Conservation (phyloP, 2,888 invertebrate genomes). For the Drosophila mimica region DNA sequence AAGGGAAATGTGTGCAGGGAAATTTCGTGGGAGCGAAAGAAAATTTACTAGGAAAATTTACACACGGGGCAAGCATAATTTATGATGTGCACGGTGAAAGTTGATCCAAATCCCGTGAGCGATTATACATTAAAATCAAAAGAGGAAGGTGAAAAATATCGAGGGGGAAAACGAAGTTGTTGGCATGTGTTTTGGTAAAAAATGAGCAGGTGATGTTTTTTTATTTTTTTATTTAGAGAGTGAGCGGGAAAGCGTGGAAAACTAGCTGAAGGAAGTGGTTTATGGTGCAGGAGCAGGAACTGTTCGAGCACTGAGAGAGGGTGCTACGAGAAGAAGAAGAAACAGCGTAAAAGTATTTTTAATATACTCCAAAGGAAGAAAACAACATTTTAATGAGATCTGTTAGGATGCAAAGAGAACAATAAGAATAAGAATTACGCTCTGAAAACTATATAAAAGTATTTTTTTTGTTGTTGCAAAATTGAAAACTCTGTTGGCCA, state of each 20-base stretch:
- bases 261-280: slow-evolving; percentile 38
- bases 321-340: background rate
- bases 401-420: background rate
- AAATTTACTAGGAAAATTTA: slow-evolving; percentile 35
- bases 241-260: background rate
- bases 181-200: slow-evolving; percentile 56
- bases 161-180: slow-evolving; percentile 1
- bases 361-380: background rate
- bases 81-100: slow-evolving; percentile 73
- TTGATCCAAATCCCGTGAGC: slow-evolving; percentile 79
- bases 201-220: slow-evolving; percentile 48
- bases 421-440: background rate
- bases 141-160: slow-evolving; percentile 17
- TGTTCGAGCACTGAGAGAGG: background rate
- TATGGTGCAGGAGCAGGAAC: slow-evolving; percentile 16
- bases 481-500: background rate
- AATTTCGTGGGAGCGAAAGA: slow-evolving; percentile 59
- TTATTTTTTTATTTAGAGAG: background rate
- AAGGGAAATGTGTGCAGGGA: slow-evolving; percentile 44
- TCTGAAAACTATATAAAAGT: background rate
- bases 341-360: background rate
- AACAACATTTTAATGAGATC: background rate
- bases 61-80: slow-evolving; percentile 62
- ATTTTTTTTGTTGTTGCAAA: background rate
- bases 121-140: slow-evolving; percentile 43